Base-by-base conservation (phyloP, 2,888 invertebrate genomes). In the Stenodema calcarata region DNA sequence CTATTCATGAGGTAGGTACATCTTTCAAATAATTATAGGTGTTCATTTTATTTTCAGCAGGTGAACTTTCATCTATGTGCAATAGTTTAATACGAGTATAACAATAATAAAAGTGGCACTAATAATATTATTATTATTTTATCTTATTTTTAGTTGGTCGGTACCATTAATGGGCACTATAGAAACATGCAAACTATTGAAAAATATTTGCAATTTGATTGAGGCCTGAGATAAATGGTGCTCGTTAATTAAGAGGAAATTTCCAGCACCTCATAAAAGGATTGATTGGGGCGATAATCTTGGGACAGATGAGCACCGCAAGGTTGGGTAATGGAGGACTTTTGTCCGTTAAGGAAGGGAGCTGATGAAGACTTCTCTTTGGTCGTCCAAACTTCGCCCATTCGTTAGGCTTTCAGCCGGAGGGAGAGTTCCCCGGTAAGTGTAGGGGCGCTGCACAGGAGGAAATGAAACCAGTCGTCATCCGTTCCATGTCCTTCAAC, bases 281-380 rank as follows among this genome's bases (percentile, higher is more conserved):
- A 78, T 78, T 78, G 78, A 42, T 78, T 44, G 41, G 23, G 44
- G 44, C 18, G 42, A 78, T 27, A n/a, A 44, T 78, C 27, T 12
- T 11, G 44, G 7, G 35, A 11, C 1, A 23, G 44, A 78, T 78
- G 78, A 78, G 44, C 41, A 78, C 78, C 78, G 9, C 78, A 7
- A 42, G 44, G 42, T 42, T 18, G 9, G 41, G 44, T 44, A 23
- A 42, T 44, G 23, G 44, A 18, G 44, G 1, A 23, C 35, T n/a
- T 27, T 35, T n/a, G 30, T 30, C 1, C 23, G 12, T 42, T 35
- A 0, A 75, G 75, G 35, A 11, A 9, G 44, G 44, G 44, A 42
- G 78, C 23, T 78, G 78, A 44, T 78, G 78, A 78, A 78, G 78
- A 44, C 78, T 11, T 44, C 44, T 42, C 44, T 78, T 23, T 44